These are phyloP conservation scores for Gila robusta DNA, from an alignment of 2,797 vertebrate species.

Conservation along the genomic window DNA sequence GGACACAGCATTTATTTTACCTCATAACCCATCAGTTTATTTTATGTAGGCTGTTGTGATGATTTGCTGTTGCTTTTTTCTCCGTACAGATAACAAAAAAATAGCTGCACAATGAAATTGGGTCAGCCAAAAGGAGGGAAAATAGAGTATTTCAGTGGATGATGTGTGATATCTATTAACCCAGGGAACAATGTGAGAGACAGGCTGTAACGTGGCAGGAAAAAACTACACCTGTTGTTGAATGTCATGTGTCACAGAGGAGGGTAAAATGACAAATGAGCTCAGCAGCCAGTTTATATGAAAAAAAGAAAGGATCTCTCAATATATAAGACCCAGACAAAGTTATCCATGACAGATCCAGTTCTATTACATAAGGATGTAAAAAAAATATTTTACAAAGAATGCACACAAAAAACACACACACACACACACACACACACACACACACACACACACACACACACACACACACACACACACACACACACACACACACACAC, in stretches of 20 bases:
- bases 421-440: too few species aligned
- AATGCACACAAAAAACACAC: neutral
- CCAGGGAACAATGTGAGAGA: slow-evolving; percentile 11
- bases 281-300: neutral
- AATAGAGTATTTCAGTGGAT: slow-evolving; percentile 7
- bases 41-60: slow-evolving; percentile 5
- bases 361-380: neutral
- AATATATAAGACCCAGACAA: neutral
- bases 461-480: too few species aligned
- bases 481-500: too few species aligned
- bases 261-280: slow-evolving; percentile 1
- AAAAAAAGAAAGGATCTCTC: neutral
- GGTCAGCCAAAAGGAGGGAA: slow-evolving; percentile 17
- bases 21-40: neutral
- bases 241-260: slow-evolving; percentile 19
- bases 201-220: neutral
- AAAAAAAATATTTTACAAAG: neutral
- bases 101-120: slow-evolving; percentile 1
- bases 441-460: too few species aligned
- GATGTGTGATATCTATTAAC: slow-evolving; percentile 42
- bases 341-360: neutral
- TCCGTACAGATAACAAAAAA: slow-evolving; percentile 1
- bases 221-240: slow-evolving; percentile 24
- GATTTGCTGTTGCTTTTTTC: slow-evolving; percentile 2
- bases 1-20: slow-evolving; percentile 15